A percentile compares a stretch with the other conserved stretches of the same genome.
These are phyloP conservation scores for Tetragonisca angustula DNA, from an alignment of 2,888 invertebrate genomes.

Conservation along the genomic window DNA sequence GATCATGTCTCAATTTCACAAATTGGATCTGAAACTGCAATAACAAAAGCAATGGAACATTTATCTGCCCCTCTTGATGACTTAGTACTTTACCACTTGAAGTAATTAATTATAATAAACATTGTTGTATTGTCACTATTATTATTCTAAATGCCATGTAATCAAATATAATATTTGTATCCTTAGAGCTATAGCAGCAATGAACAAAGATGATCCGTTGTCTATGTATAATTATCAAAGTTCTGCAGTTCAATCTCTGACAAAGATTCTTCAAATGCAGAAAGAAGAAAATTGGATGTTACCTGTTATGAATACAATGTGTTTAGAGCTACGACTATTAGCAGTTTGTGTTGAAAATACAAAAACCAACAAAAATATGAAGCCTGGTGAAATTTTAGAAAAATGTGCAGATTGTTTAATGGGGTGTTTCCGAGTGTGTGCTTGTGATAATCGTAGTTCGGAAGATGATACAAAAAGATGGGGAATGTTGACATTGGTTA, in stretches of 20 bases:
- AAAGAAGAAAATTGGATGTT: constrained; percentile 99
- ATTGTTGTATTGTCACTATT: not conserved
- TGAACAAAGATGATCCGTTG: constrained; percentile 84
- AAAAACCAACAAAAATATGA: constrained; percentile 83
- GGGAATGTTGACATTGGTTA: constrained; percentile 98
- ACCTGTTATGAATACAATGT: constrained; percentile 95
- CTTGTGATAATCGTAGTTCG: constrained; percentile 95
- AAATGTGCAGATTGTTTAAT: constrained; percentile 97
- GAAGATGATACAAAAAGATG: constrained; percentile 97
- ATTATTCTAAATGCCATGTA: not conserved
- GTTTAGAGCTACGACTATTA: constrained; percentile 94
- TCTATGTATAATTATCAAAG: constrained; percentile 92
- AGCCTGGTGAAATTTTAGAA: constrained; percentile 91
- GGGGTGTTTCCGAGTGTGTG: constrained; percentile 97
- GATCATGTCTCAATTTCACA: constrained; percentile 73
- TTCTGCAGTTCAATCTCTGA: constrained; percentile 90
- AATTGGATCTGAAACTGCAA: constrained; percentile 74
- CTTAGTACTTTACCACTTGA: constrained; percentile 79
- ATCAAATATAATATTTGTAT: constrained; percentile 19
- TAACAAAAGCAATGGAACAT: constrained; percentile 78
- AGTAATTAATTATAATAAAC: constrained; percentile 64
- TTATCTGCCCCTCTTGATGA: constrained; percentile 78
- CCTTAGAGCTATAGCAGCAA: constrained; percentile 85
- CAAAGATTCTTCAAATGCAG: constrained; percentile 92
- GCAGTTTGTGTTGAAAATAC: constrained; percentile 91